These are phyloP conservation scores for Baryphthengus martii DNA, from an alignment of 2,113 vertebrate species.

Conservation along the genomic window DNA sequence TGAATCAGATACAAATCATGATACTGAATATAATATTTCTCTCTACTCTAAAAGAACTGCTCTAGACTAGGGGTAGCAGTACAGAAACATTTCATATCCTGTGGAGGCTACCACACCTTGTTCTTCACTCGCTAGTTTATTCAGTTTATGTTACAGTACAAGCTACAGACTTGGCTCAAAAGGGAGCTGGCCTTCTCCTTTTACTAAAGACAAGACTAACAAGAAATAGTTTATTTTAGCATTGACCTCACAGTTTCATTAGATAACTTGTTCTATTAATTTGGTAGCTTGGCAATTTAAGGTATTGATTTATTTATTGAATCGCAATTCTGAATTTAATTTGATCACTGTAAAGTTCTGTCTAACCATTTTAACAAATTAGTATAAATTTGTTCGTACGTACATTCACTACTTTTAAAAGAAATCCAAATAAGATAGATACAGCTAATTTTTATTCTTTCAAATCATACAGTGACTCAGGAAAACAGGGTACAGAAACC, in stretches of 20 bases:
- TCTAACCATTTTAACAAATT: not conserved
- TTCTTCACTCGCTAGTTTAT: not conserved
- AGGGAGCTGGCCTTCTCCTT: not conserved
- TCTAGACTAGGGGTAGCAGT: not conserved
- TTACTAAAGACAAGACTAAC: not conserved
- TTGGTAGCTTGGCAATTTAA: not conserved
- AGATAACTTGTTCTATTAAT: not conserved
- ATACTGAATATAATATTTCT: not conserved
- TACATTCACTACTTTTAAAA: not conserved
- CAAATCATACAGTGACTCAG: not conserved
- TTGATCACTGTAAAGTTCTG: not conserved
- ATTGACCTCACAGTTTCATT: not conserved
- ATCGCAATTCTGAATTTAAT: not conserved
- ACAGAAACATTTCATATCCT: not conserved
- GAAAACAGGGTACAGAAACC: not conserved
- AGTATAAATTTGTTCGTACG: not conserved
- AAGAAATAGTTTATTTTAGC: not conserved
- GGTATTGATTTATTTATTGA: not conserved
- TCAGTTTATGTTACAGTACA: not conserved
- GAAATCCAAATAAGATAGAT: not conserved
- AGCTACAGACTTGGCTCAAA: not conserved
- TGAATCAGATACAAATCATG: not conserved
- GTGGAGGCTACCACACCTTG: not conserved
- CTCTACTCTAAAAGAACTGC: not conserved
- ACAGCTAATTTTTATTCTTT: not conserved